Base-by-base conservation (phyloP, 2,113 vertebrate species). In the Triplophysa siluroides region DNA sequence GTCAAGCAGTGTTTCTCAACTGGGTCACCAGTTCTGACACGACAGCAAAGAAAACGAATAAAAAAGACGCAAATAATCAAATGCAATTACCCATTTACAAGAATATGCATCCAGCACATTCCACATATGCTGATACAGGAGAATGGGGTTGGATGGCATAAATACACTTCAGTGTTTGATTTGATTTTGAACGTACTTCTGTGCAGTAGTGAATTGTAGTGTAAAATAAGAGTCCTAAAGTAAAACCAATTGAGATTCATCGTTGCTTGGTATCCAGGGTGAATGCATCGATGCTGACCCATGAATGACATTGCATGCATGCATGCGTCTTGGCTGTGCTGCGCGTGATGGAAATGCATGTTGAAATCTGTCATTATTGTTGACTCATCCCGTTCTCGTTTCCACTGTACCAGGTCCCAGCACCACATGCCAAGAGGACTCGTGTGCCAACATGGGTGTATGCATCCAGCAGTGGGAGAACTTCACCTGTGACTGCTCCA, bases 401-500 rank as follows among this genome's bases (percentile, higher is more conserved):
- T 78, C 24, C 45, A 18, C 29, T 16, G 11, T 62, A 18, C 6
- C 86, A 98, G 97, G 97, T 52, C 96, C 97, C 0, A 98, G 96
- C 75, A 98, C 96, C 11, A 98, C 96, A 52, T 99, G 97, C 83
- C 97, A 98, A 87, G 97, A 98, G 87, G 97, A 98, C 89, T 99
- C 97, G 0, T 99, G 97, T 26, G 94, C 95, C 0, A 99, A 99
- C 91, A 96, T 97, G 85, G 97, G 97, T 0, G 95, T 98, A 83
- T 99, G 97, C 80, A 98, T 98, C 84, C 97, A 99, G 83, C 97
- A 98, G 18, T 99, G 97, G 96, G 97, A 99, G 90, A 97, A 97
- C 73, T 98, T 96, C 88, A 97, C 95, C 0, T 99, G 97, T 0
- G 97, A 99, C 87, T 99, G 97, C 85, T 94, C 96, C n/a, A 97